Percentiles rank a stretch among this genome's conserved stretches.
Conservation (phyloP, 2,888 invertebrate genomes). For the Cephus runcator region DNA sequence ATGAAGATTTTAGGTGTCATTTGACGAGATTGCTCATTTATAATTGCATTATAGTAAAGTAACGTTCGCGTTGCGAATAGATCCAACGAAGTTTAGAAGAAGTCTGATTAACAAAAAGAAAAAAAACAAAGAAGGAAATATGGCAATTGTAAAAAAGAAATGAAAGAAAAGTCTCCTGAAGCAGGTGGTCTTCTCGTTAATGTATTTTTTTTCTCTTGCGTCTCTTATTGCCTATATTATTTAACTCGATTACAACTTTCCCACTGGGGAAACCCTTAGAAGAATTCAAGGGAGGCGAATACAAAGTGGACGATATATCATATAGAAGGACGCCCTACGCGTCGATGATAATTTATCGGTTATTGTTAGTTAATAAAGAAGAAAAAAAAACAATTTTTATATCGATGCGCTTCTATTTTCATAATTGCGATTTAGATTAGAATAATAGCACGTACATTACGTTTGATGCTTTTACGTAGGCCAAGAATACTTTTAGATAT, state of each 20-base stretch:
- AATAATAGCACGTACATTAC: neutral
- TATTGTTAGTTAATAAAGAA: neutral
- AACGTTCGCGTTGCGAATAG: neutral
- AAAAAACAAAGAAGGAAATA: neutral
- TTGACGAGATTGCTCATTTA: neutral
- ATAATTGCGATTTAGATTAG: neutral
- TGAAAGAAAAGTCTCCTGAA: neutral
- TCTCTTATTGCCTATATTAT: neutral
- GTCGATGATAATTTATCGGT: neutral
- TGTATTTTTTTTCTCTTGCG: neutral
- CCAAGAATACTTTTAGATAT: neutral
- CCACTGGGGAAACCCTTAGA: neutral
- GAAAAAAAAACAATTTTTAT: neutral
- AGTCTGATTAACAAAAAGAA: neutral
- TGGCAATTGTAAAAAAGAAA: neutral
- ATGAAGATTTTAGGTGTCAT: neutral
- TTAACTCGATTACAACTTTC: neutral
- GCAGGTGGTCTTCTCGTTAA: neutral
- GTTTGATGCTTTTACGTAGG: slow-evolving; percentile 4
- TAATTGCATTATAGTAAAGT: neutral
- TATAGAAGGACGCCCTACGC: neutral
- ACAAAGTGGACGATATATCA: neutral
- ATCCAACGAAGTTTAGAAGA: neutral
- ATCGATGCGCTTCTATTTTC: slow-evolving; percentile 1
- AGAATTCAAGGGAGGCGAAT: neutral